Evolutionary conservation across 2,113 vertebrate genomes (phyloP).

Genomic region (Oreotragus oreotragus): DNA sequence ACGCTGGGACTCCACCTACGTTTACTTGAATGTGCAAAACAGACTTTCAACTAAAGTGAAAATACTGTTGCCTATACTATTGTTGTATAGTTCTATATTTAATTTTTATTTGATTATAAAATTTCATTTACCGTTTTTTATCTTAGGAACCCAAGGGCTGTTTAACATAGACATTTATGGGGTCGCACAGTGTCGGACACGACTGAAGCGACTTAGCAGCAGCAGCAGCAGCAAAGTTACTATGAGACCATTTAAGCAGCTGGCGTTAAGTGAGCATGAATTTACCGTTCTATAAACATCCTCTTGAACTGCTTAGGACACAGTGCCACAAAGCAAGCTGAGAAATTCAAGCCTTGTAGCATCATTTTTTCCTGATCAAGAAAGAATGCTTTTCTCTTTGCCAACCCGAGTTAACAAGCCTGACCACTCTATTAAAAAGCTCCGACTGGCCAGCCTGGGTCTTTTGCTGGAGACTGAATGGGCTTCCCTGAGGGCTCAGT

Average conservation of each 20-base stretch:
- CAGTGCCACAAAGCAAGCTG: neutral
- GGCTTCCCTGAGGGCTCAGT: neutral
- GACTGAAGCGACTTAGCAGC: too few species aligned
- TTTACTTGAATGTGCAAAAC: neutral
- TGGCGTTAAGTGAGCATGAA: slow-evolving; percentile 17
- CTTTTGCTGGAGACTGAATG: neutral
- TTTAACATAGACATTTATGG: slow-evolving; percentile 50
- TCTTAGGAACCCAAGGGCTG: neutral
- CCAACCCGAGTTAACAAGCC: neutral
- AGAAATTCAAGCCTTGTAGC: neutral
- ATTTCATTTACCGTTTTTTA: neutral
- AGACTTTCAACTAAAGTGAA: neutral
- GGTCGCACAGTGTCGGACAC: too few species aligned
- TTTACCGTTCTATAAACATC: slow-evolving; percentile 43
- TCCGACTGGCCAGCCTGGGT: too few species aligned
- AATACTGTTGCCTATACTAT: neutral
- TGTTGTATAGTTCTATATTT: neutral
- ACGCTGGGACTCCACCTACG: neutral
- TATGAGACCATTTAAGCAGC: neutral
- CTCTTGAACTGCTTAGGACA: neutral
- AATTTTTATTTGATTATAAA: slow-evolving; percentile 50
- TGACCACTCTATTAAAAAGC: neutral
- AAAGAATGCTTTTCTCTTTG: neutral
- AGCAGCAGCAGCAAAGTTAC: neutral
- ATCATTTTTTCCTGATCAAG: neutral